A percentile compares a stretch with the other conserved stretches of the same genome.
These are phyloP conservation scores for Cynodonichthys magdalenae DNA, from an alignment of 2,797 vertebrate species.

Conservation along the genomic window DNA sequence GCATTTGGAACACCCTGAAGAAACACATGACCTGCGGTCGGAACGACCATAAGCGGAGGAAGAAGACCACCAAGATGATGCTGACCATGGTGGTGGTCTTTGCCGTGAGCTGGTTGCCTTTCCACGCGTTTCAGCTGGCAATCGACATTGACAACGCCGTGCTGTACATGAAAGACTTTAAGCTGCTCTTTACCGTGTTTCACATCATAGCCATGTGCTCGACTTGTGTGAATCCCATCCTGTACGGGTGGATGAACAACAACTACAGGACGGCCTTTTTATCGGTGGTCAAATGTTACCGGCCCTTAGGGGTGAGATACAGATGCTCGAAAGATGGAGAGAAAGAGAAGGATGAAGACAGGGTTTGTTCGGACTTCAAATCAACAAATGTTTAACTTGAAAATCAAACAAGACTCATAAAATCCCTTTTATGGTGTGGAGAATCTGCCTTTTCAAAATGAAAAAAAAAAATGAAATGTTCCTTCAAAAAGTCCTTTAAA, in stretches of 20 bases:
- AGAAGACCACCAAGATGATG: slow-evolving; percentile 95
- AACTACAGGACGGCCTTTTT: slow-evolving; percentile 92
- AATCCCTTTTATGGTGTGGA: background rate
- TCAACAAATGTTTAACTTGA: slow-evolving; percentile 60
- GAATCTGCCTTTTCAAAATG: background rate
- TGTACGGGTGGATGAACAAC: slow-evolving; percentile 98
- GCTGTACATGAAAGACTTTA: slow-evolving; percentile 89
- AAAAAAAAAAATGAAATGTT: too few relatives aligned
- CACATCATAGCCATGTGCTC: slow-evolving; percentile 96
- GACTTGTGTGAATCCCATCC: slow-evolving; percentile 92
- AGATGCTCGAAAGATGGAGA: slow-evolving; percentile 35
- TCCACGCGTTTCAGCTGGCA: slow-evolving; percentile 92
- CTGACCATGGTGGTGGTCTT: slow-evolving; percentile 93
- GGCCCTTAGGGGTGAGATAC: slow-evolving; percentile 28
- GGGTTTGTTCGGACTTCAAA: slow-evolving; percentile 41
- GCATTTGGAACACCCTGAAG: slow-evolving; percentile 92
- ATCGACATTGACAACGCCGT: slow-evolving; percentile 91
- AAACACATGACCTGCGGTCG: slow-evolving; percentile 80
- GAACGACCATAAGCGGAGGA: slow-evolving; percentile 81
- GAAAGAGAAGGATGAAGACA: slow-evolving; percentile 37
- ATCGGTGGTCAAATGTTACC: slow-evolving; percentile 85
- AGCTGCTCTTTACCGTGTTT: slow-evolving; percentile 91
- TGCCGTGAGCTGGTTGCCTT: slow-evolving; percentile 92
- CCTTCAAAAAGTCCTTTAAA: too few relatives aligned
- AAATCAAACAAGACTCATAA: background rate